A percentile compares a stretch with the other conserved stretches of the same genome.
Evolutionary conservation across 2,888 invertebrate genomes (phyloP).

Genomic region (Epinotia ramella): DNA sequence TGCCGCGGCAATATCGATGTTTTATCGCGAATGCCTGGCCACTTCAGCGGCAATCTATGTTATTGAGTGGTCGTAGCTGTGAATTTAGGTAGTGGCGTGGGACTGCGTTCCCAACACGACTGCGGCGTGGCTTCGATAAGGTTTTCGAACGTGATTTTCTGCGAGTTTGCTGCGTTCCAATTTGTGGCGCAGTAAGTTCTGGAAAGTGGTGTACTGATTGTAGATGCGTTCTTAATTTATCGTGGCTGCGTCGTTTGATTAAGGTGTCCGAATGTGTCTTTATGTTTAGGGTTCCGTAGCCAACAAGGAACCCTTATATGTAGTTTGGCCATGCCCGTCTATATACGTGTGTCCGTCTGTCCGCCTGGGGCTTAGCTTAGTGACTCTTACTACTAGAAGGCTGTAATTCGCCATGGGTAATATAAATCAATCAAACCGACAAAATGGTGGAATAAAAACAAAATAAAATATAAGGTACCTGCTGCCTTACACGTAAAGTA

Average conservation of each 20-base stretch:
- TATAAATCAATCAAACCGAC: no score
- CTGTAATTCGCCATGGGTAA: no score
- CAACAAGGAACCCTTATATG: no score
- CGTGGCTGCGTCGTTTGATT: background rate
- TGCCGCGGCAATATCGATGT: conserved; percentile 44
- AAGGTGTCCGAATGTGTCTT: background rate
- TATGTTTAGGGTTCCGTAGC: no score
- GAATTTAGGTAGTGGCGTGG: conserved; percentile 17
- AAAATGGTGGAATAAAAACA: no score
- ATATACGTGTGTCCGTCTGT: no score
- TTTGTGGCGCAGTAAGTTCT: background rate
- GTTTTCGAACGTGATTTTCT: background rate
- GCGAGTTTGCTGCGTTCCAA: background rate
- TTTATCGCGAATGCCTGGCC: conserved; percentile 34
- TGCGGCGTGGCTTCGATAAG: conserved; percentile 1
- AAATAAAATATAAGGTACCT: no score
- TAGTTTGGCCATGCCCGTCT: no score
- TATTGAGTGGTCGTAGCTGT: conserved; percentile 45
- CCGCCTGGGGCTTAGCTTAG: no score
- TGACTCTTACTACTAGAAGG: no score
- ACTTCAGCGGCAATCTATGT: conserved; percentile 46
- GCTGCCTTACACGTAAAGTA: no score
- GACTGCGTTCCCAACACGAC: background rate
- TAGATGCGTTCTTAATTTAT: background rate
- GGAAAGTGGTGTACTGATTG: background rate